Evolutionary conservation across 2,797 vertebrate genomes (phyloP), one percentile per base, ranked within the genome.

Genomic region (Sphenopsis melanotis): DNA sequence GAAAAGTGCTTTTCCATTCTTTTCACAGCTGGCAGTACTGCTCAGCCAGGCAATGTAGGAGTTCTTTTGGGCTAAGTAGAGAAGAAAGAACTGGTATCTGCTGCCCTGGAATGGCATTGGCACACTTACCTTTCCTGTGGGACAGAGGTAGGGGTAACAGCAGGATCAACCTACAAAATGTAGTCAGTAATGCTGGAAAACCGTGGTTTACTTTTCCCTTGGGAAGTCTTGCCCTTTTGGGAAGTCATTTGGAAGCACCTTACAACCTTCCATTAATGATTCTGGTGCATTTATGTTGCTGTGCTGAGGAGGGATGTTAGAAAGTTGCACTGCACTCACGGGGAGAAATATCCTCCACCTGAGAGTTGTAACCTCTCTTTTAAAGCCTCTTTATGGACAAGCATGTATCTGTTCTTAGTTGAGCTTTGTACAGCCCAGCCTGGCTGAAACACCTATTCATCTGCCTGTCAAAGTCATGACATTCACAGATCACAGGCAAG

Each of bases 301-400:
- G 57, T 61, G 32, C 30, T 49, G 37, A 56, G 26, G 32, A 60
- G 11, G 5, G 8, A 1, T 64, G 41, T 39, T 46, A 57, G 53
- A 80, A 39, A 2, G 3, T 29, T 72, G 19, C 5, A 21, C 27
- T 83, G 19, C 18, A 26, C n/a, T 44, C 66, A 34, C 0, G 0
- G 63, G 10, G 7, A 56, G 37, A 81, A 64, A 57, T 23, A n/a
- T 32, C 10, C 64, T 65, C 39, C 32, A 59, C 13, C 24, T 70
- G 37, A 82, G 47, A 46, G 13, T 11, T 0, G 0, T 37, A 82
- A 60, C 11, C 0, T 0, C 15, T 53, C 24, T 41, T 87, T 46
- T 70, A 34, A n/a, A 63, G 44, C 10, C 15, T 63, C 15, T 39
- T 88, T 68, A 24, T 36, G 53, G n/a, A 14, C 5, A 26, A 29